Base-by-base conservation (phyloP, 2,888 invertebrate genomes). In the Yponomeuta sedellus region DNA sequence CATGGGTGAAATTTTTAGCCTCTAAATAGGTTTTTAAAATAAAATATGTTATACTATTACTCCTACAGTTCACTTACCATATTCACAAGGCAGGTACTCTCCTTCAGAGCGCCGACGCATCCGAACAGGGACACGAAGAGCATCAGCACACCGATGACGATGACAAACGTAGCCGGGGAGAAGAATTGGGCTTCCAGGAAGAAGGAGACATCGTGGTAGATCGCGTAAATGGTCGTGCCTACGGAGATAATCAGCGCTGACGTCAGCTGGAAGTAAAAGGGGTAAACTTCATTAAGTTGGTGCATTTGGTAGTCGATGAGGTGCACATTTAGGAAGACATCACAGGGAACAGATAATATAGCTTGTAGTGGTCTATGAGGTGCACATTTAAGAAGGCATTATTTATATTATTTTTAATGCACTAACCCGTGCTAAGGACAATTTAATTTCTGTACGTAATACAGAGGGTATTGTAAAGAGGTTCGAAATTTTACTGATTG, bases 41-140 rank as follows among this genome's bases (percentile, higher is more conserved):
- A n/a, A n/a, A n/a, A n/a, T n/a, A n/a, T n/a, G n/a, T n/a, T n/a
- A n/a, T n/a, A n/a, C n/a, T n/a, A 34, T 34, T 34, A 34, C 6
- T 8, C 6, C 34, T 34, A 34, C 5, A 34, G 34, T 34, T 8
- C 10, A 85, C 92, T 92, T 86, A 96, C 96, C 77, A 95, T 93
- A 81, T 97, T 95, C 64, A 97, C 94, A 81, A 97, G 92, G 82
- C 95, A 95, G 73, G 96, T 96, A 83, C 96, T 97, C 83, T 98
- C 98, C 74, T 94, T 94, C 75, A 97, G 92, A 5, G 98, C 98
- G 39, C 98, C 98, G 75, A 97, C 95, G 86, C 98, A 98, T 65
- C 98, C 98, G 76, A 98, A 93, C 73, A 96, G 95, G 0, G 98
- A 97, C 59, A 98, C 95, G 69, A 96, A 88, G 74, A 98, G 95